These are phyloP conservation scores for Cryptus armator DNA, from an alignment of 2,888 invertebrate species.

Conservation along the genomic window DNA sequence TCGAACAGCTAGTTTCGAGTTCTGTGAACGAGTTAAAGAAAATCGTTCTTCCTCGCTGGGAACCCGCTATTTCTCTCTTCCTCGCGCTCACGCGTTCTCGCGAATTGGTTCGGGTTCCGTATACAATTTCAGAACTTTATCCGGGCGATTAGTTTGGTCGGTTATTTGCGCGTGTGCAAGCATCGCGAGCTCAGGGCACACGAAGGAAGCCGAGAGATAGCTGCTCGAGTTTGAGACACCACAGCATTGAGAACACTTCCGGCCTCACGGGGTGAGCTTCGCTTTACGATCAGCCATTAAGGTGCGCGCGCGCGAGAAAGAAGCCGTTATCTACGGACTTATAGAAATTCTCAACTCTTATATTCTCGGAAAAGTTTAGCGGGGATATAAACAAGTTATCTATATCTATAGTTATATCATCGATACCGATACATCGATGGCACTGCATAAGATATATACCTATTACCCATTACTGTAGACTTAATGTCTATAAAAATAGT, in stretches of 20 bases:
- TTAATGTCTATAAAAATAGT: conserved; percentile 47
- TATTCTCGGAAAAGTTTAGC: conserved; percentile 65
- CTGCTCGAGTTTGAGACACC: conserved; percentile 47
- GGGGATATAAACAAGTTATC: conserved; percentile 53
- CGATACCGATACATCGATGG: conserved; percentile 30
- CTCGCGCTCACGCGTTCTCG: conserved; percentile 50
- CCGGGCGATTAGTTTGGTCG: conserved; percentile 51
- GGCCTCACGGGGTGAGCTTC: conserved; percentile 56
- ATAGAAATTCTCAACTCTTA: conserved; percentile 61
- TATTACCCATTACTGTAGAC: conserved; percentile 44
- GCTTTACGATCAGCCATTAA: conserved; percentile 67
- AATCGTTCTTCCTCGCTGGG: conserved; percentile 62
- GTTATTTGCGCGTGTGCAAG: conserved; percentile 55
- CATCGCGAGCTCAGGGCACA: conserved; percentile 40
- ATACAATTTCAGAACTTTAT: conserved; percentile 60
- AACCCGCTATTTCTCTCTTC: conserved; percentile 57
- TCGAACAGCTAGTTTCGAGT: conserved; percentile 57
- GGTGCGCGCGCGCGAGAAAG: conserved; percentile 44
- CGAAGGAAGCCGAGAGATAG: conserved; percentile 18
- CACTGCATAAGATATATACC: conserved; percentile 1
- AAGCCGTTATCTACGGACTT: conserved; percentile 45
- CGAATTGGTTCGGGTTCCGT: conserved; percentile 26
- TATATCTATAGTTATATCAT: conserved; percentile 45
- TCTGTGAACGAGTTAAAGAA: conserved; percentile 63
- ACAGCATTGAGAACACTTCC: conserved; percentile 63